Conservation (phyloP, 2,888 invertebrate species). For the Acanthosoma haemorrhoidale region DNA sequence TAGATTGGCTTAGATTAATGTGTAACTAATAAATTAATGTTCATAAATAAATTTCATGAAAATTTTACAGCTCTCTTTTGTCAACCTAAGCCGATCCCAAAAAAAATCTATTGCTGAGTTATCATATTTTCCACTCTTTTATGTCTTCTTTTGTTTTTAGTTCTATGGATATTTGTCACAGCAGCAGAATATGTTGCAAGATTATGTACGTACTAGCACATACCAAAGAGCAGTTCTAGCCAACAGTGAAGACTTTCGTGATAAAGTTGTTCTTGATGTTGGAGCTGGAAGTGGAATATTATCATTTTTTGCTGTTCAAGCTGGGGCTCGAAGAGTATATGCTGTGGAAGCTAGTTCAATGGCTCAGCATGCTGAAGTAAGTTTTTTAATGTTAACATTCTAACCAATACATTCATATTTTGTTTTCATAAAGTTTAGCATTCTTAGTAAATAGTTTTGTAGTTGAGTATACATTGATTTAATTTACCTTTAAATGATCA, state of each 20-base stretch:
- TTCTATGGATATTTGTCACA: conserved; percentile 98
- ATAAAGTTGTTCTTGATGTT: conserved; percentile 92
- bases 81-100: no score
- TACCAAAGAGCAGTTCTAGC: conserved; percentile 95
- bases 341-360: conserved; percentile 99
- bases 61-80: no score
- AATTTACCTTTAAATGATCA: no score
- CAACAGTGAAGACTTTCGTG: conserved; percentile 84
- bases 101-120: no score
- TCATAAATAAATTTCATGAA: no score
- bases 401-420: no score
- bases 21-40: no score
- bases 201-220: conserved; percentile 95
- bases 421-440: no score
- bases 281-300: conserved; percentile 98
- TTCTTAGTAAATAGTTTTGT: no score
- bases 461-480: no score
- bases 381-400: neutral
- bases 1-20: no score
- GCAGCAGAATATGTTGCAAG: conserved; percentile 99
- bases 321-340: conserved; percentile 92
- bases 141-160: conserved; percentile 48
- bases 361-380: conserved; percentile 86
- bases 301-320: conserved; percentile 97
- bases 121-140: no score